Percentiles rank a stretch among this genome's conserved stretches.
phyloP scores from a whole-genome alignment of 2,797 vertebrate species.

The Gymnocypris eckloni region DNA sequence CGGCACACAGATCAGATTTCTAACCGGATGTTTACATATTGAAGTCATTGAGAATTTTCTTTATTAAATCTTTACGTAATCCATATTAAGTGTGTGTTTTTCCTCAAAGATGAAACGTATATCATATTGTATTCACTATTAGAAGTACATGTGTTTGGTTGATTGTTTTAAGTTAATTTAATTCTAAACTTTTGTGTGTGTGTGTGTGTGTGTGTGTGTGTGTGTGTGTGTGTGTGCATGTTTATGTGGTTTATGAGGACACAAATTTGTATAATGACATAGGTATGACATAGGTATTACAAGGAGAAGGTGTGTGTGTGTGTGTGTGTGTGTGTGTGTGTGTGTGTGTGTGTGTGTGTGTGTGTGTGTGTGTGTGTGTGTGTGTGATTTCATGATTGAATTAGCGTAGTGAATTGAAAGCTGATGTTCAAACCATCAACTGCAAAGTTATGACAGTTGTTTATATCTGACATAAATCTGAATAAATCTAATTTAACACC shows the following conservation, averaged over 20 bases:
- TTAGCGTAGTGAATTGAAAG: not conserved
- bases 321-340: too few relatives aligned
- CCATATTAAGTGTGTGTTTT: not conserved
- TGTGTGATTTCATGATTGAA: too few relatives aligned
- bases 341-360: too few relatives aligned
- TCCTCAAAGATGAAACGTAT: too few relatives aligned
- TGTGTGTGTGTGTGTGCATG: too few relatives aligned
- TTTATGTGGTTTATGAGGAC: too few relatives aligned
- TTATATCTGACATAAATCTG: too few relatives aligned
- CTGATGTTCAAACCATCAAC: not conserved
- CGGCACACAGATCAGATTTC: conserved; percentile 11
- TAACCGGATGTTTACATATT: conserved; percentile 8
- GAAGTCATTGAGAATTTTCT: conserved; percentile 21
- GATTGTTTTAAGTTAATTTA: not conserved
- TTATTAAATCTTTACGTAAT: not conserved
- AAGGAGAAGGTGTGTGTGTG: too few relatives aligned
- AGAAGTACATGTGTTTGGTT: not conserved
- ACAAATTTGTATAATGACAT: too few relatives aligned
- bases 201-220: too few relatives aligned
- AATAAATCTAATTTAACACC: not conserved
- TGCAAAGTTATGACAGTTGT: not conserved
- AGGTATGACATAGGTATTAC: too few relatives aligned
- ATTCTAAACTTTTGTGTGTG: not conserved
- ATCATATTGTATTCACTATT: not conserved
- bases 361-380: too few relatives aligned